These are phyloP conservation scores for Gymnorhina tibicen DNA, from an alignment of 2,113 vertebrate species.

Conservation along the genomic window DNA sequence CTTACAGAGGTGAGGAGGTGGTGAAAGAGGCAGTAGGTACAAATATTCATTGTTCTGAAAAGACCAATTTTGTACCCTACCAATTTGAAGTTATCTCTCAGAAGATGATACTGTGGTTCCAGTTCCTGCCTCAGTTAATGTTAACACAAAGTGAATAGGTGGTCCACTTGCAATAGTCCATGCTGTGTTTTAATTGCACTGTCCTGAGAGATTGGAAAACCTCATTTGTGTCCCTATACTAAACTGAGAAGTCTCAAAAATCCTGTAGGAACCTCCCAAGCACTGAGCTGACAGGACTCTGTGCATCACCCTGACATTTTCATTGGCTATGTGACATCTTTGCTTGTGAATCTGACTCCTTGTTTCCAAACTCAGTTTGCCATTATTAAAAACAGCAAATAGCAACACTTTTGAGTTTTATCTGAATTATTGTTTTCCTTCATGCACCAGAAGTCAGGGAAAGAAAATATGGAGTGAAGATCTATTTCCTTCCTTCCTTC, in stretches of 20 bases:
- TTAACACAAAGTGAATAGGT: background rate
- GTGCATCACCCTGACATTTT: background rate
- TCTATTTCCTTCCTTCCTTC: background rate
- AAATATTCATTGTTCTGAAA: background rate
- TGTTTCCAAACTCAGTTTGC: background rate
- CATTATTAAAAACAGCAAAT: background rate
- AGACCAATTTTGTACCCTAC: background rate
- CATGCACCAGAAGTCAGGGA: background rate
- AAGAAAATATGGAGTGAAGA: background rate
- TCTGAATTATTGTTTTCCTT: background rate
- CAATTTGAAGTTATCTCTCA: background rate
- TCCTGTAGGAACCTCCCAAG: background rate
- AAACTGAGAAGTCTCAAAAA: background rate
- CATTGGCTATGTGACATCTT: background rate
- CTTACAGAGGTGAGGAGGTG: accelerated
- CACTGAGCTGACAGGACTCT: background rate
- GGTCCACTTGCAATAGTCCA: background rate
- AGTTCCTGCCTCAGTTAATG: background rate
- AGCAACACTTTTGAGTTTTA: background rate
- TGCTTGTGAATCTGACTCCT: background rate
- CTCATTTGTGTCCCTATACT: background rate
- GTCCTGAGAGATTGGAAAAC: background rate
- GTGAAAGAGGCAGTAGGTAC: background rate
- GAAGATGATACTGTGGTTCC: background rate
- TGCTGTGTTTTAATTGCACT: background rate